Conservation (phyloP, 2,797 vertebrate species). For the Podargus strigoides region DNA sequence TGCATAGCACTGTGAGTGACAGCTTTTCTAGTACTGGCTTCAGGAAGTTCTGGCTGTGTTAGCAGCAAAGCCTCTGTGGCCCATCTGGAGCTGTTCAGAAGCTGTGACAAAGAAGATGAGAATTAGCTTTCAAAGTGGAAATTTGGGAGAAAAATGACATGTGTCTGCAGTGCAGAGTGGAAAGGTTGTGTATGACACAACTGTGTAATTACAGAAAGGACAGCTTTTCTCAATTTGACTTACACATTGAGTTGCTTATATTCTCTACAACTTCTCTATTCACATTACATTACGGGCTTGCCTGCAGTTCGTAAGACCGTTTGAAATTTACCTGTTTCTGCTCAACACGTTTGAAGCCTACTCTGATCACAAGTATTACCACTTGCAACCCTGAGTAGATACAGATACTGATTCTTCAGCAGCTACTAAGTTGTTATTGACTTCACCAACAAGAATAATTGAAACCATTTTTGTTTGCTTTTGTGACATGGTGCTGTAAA, state of each 20-base stretch:
- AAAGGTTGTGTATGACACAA: not conserved
- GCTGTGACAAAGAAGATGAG: rapidly evolving
- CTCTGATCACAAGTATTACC: not conserved
- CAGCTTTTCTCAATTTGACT: not conserved
- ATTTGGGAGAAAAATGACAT: rapidly evolving
- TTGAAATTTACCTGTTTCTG: not conserved
- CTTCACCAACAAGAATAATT: not conserved
- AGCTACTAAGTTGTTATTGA: not conserved
- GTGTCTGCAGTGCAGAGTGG: not conserved
- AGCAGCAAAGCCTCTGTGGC: not conserved
- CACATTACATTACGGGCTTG: not conserved
- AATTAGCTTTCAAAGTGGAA: not conserved
- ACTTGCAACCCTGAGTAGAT: not conserved
- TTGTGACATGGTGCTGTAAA: not conserved
- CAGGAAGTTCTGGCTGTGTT: not conserved
- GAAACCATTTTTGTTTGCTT: not conserved
- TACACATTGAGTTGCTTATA: not conserved
- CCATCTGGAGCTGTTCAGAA: not conserved
- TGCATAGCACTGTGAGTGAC: not conserved
- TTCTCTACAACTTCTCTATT: not conserved
- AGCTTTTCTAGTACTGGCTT: not conserved
- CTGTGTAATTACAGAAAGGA: not conserved
- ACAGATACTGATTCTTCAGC: not conserved
- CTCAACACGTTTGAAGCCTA: not conserved
- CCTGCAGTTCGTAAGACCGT: not conserved